Evolutionary conservation across 2,113 vertebrate species (phyloP).

Genomic region (Craseonycteris thonglongyai): DNA sequence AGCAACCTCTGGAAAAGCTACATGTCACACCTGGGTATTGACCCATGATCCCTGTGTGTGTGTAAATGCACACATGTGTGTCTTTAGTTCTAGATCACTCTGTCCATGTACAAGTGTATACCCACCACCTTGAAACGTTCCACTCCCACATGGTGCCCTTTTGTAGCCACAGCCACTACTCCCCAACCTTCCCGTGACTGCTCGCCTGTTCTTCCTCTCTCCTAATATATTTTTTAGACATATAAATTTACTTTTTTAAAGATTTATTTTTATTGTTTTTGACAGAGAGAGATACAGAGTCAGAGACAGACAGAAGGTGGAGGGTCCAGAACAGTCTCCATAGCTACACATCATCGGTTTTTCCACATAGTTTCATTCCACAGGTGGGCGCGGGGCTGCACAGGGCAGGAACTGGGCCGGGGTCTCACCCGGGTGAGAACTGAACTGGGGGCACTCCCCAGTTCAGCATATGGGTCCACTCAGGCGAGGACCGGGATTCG

Average conservation of each 20-base stretch:
- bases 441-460: too few species aligned
- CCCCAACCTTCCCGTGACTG: neutral
- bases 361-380: too few species aligned
- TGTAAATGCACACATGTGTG: accelerated
- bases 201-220: neutral
- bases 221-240: neutral
- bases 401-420: too few species aligned
- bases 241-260: neutral
- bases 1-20: neutral
- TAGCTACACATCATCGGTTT: too few species aligned
- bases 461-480: too few species aligned
- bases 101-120: neutral
- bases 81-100: accelerated
- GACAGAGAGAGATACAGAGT: too few species aligned
- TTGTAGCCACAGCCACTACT: neutral
- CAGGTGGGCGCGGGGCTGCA: too few species aligned
- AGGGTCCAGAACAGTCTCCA: too few species aligned
- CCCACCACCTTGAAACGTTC: neutral
- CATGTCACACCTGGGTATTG: neutral
- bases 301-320: too few species aligned
- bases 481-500: too few species aligned
- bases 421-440: too few species aligned
- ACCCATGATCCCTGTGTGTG: neutral
- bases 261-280: too few species aligned
- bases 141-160: neutral